These are phyloP conservation scores for Eupeodes latifasciatus DNA, from an alignment of 2,888 invertebrate genomes.

Conservation along the genomic window DNA sequence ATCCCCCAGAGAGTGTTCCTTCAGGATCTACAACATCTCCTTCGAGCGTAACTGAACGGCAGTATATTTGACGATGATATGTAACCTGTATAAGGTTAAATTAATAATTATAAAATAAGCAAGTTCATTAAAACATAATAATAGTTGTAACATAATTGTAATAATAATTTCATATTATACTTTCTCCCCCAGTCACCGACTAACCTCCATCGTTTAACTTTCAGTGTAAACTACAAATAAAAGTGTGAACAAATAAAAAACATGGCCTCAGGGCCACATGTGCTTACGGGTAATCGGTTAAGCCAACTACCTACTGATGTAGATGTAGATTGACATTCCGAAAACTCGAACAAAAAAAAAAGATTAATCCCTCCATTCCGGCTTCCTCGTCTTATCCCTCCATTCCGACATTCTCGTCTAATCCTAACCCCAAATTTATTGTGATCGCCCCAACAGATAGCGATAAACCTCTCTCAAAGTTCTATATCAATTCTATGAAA, in stretches of 20 bases:
- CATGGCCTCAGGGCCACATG: too few relatives aligned
- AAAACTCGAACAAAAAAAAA: too few relatives aligned
- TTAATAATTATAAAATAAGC: too few relatives aligned
- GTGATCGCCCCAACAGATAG: not conserved
- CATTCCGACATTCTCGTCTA: not conserved
- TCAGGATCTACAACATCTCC: constrained; percentile 96
- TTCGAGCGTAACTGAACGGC: constrained; percentile 93
- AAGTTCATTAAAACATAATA: too few relatives aligned
- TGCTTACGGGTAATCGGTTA: too few relatives aligned
- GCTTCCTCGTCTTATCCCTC: not conserved
- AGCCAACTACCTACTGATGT: too few relatives aligned
- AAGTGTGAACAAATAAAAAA: not conserved
- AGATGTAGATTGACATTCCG: too few relatives aligned
- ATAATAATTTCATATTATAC: too few relatives aligned
- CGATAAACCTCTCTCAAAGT: not conserved
- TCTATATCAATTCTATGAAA: not conserved
- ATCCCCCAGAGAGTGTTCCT: constrained; percentile 96
- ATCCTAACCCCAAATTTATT: too few relatives aligned
- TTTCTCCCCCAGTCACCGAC: too few relatives aligned
- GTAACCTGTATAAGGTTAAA: constrained; percentile 86
- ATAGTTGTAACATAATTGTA: too few relatives aligned
- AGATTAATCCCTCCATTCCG: not conserved
- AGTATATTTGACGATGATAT: constrained; percentile 89
- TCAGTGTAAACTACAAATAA: not conserved
- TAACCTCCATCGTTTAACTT: not conserved